Conservation (phyloP, 2,797 vertebrate species). For the Monodelphis domestica region DNA sequence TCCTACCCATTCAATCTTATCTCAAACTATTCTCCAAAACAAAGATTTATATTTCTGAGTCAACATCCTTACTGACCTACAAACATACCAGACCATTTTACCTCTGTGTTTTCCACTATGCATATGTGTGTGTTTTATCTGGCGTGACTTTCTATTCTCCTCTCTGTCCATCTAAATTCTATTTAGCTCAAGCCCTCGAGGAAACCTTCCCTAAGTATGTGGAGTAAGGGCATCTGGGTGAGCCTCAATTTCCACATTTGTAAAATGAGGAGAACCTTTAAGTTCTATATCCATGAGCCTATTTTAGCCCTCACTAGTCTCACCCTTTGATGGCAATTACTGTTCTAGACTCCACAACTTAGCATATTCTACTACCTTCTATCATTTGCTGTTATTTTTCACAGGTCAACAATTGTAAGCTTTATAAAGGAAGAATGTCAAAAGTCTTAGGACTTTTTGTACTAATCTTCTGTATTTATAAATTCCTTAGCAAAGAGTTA, state of each 20-base stretch:
- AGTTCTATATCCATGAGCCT: background rate
- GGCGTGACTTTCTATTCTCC: background rate
- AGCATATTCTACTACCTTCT: background rate
- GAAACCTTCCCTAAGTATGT: background rate
- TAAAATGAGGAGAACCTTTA: background rate
- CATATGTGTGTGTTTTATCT: background rate
- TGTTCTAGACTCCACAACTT: background rate
- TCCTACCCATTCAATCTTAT: background rate
- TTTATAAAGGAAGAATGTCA: background rate
- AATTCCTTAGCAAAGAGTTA: background rate
- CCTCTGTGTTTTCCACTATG: background rate
- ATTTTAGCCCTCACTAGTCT: background rate
- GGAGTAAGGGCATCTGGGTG: background rate
- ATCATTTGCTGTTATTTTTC: background rate
- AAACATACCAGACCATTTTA: background rate
- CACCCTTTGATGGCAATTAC: background rate
- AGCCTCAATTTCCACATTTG: background rate
- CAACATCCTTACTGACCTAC: background rate
- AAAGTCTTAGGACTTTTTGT: background rate
- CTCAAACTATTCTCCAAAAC: background rate
- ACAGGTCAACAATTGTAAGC: background rate
- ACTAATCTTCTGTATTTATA: background rate
- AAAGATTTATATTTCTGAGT: background rate
- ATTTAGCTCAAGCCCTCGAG: background rate
- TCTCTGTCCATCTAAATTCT: background rate